Base-by-base conservation (phyloP, 2,888 invertebrate species). In the Drosophila anomelani region DNA sequence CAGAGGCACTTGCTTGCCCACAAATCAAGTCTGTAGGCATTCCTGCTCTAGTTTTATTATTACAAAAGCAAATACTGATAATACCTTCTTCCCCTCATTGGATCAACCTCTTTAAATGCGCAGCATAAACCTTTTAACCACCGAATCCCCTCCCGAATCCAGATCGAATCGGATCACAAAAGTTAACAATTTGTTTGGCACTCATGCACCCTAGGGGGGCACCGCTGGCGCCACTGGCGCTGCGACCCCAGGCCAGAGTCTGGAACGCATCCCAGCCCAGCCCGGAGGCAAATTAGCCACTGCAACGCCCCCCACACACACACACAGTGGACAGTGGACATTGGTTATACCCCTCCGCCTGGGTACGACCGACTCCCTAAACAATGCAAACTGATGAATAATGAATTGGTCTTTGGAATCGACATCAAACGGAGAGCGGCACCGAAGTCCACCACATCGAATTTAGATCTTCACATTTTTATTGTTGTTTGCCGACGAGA, bases 341-440 rank as follows among this genome's bases (percentile, higher is more conserved):
- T 20, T 10, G 8, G 5, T n/a, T 13, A 36, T 36, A 15, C 15
- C 38, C 15, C 38, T 38, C 38, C 20, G 20, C 20, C 10, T 26
- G 26, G 26, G 26, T 29, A 29, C 34, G 10, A 10, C 12, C 2
- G 3, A 7, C 20, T 13, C 9, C 38, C 49, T 49, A 26, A 32
- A 61, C 61, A 60, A 61, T 60, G 61, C 61, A 44, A 49, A 36
- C 58, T 41, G 68, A 68, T 85, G 82, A 91, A 88, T 89, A 91
- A 91, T 89, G 88, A 81, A 91, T 91, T 90, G 90, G 81, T 89
- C 90, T 85, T 71, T 75, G 78, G 77, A 86, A 58, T 61, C 86
- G 85, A 77, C 77, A 76, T 76, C 75, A 72, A 53, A 71, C 63
- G 60, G 43, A 39, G 17, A 58, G 58, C 73, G 47, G 54, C 57